Conservation (phyloP, 2,888 invertebrate genomes). For the Pasiphila rectangulata region DNA sequence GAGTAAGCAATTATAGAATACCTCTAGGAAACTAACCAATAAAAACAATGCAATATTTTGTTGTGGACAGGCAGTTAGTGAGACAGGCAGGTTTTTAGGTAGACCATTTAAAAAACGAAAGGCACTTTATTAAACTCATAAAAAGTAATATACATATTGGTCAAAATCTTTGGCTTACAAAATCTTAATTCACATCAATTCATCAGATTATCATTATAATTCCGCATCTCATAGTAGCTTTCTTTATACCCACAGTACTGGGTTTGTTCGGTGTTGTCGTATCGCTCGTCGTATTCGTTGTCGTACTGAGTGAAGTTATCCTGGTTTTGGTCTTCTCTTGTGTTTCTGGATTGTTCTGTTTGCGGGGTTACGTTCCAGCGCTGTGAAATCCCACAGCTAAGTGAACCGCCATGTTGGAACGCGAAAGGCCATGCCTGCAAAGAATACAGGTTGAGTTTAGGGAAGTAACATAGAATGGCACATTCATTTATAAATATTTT, state of each 20-base stretch:
- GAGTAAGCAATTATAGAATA: too few species aligned
- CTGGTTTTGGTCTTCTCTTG: constrained; percentile 37
- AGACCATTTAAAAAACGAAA: too few species aligned
- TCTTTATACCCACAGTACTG: constrained; percentile 72
- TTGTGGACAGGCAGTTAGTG: too few species aligned
- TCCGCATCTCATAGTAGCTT: constrained; percentile 65
- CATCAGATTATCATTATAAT: constrained; percentile 59
- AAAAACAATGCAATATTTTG: too few species aligned
- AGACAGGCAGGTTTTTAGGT: too few species aligned
- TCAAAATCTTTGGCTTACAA: not conserved
- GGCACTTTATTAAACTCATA: constrained; percentile 20
- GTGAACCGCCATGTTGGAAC: constrained; percentile 83
- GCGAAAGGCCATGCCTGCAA: constrained; percentile 92
- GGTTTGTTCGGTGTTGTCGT: constrained; percentile 54
- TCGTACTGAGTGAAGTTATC: constrained; percentile 56
- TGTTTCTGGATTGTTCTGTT: constrained; percentile 33
- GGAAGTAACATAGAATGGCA: too few species aligned
- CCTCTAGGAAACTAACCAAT: too few species aligned
- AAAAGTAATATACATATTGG: not conserved
- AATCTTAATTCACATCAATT: constrained; percentile 43
- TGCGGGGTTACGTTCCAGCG: constrained; percentile 64
- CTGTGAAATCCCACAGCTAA: constrained; percentile 71
- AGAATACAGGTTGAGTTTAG: too few species aligned
- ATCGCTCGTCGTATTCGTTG: constrained; percentile 67
- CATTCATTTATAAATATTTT: too few species aligned